These are phyloP conservation scores for Pantherophis alleghaniensis DNA, from an alignment of 2,797 vertebrate species.

Conservation along the genomic window DNA sequence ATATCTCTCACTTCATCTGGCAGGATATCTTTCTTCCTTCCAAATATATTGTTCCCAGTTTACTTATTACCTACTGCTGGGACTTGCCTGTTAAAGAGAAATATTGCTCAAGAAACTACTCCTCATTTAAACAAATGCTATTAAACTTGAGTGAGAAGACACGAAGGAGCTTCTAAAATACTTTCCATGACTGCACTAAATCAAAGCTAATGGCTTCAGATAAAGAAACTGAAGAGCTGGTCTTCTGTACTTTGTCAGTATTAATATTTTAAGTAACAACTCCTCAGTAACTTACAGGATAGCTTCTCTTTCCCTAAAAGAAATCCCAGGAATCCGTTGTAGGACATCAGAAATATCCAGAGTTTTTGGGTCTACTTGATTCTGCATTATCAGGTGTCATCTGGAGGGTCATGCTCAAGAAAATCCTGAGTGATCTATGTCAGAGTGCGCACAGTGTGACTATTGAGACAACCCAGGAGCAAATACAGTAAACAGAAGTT, in stretches of 20 bases:
- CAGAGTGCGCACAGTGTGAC: too few relatives aligned
- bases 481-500: too few relatives aligned
- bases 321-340: slow-evolving; percentile 33
- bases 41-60: slow-evolving; percentile 65
- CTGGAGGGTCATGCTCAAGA: neutral
- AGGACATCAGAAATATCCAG: neutral
- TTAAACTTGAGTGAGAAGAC: slow-evolving; percentile 67
- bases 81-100: slow-evolving; percentile 67
- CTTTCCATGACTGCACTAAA: slow-evolving; percentile 65
- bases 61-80: slow-evolving; percentile 64
- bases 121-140: slow-evolving; percentile 71
- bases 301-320: slow-evolving; percentile 14
- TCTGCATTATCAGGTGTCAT: neutral
- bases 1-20: slow-evolving; percentile 63
- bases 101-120: slow-evolving; percentile 66
- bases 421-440: neutral
- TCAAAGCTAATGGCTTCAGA: slow-evolving; percentile 67
- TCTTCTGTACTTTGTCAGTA: slow-evolving; percentile 65
- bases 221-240: slow-evolving; percentile 54
- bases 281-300: slow-evolving; percentile 45
- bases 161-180: slow-evolving; percentile 62
- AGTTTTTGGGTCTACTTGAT: neutral
- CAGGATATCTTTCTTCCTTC: slow-evolving; percentile 59
- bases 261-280: slow-evolving; percentile 69
- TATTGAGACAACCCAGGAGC: too few relatives aligned